Evolutionary conservation across 2,888 invertebrate species (phyloP).

Genomic region (Corbicula japonica): DNA sequence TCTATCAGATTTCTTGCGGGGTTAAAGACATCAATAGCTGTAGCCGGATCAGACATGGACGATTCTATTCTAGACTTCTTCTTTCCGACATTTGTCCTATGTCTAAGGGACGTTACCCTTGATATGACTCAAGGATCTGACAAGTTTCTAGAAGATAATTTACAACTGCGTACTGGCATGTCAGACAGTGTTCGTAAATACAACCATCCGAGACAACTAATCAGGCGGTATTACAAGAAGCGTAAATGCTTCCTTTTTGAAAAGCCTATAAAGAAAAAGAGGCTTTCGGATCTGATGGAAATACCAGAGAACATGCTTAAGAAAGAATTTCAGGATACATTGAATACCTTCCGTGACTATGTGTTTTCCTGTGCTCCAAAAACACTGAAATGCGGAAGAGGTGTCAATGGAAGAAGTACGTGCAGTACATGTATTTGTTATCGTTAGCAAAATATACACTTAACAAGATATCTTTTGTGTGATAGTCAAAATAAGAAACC

Average conservation of each 20-base stretch:
- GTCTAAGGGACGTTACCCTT: not conserved
- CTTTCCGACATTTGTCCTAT: not conserved
- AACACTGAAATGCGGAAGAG: conserved; percentile 1
- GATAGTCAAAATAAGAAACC: too few species aligned
- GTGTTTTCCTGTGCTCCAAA: not conserved
- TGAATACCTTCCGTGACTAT: not conserved
- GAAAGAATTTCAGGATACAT: not conserved
- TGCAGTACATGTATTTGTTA: not conserved
- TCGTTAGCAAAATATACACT: not conserved
- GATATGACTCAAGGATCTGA: not conserved
- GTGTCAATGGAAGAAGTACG: conserved; percentile 9
- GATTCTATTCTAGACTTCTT: conserved; percentile 8
- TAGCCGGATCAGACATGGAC: not conserved
- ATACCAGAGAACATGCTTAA: not conserved
- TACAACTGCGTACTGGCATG: not conserved
- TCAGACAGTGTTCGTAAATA: not conserved
- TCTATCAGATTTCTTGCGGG: not conserved
- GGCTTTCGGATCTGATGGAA: not conserved
- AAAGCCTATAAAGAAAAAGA: not conserved
- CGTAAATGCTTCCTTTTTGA: not conserved
- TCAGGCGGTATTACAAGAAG: not conserved
- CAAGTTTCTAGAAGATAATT: not conserved
- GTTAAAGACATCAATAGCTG: not conserved
- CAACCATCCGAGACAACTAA: not conserved
- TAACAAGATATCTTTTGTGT: not conserved